Base-by-base conservation (phyloP, 2,888 invertebrate genomes). In the Lymantria monacha region DNA sequence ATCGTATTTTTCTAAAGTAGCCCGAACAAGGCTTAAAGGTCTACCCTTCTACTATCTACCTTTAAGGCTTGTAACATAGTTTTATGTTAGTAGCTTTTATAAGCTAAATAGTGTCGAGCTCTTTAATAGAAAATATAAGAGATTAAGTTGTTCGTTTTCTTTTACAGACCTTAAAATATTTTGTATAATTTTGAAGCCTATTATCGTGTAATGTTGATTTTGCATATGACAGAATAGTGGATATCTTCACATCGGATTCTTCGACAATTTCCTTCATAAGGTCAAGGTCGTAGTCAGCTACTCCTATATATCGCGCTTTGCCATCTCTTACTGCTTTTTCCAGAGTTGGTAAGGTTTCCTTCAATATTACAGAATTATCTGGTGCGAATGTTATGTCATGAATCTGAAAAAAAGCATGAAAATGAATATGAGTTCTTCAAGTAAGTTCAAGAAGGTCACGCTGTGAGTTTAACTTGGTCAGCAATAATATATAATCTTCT, bases 381-480 rank as follows among this genome's bases (percentile, higher is more conserved):
- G 95, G 93, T 0, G 97, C 96, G 78, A 97, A 98, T 70, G 98
- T 98, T 49, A 96, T 89, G 73, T 99, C 98, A 73, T 98, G 98
- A n/a, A 98, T 93, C 97, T 98, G 74, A 71, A 76, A 56, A 13
- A 42, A 42, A 5, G n/a, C n/a, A n/a, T n/a, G n/a, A n/a, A n/a
- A n/a, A n/a, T n/a, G n/a, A 38, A 31, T 1, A n/a, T n/a, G n/a
- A n/a, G n/a, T n/a, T n/a, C n/a, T n/a, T n/a, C 5, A 22, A 5
- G 22, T 22, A 22, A 22, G 22, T 22, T 22, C 5, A 2, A 22
- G 5, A 22, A 22, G n/a, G 22, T 22, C 2, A 22, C 22, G 22
- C 22, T 22, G 3, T 22, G 22, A 3, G 22, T 5, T 22, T 5
- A 22, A 22, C 22, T 22, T 22, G 22, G 3, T 22, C 2, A 22